Percentiles rank a stretch among this genome's conserved stretches.
phyloP scores from a whole-genome alignment of 2,888 invertebrate genomes.

The Sinodicranocentrus sp. region DNA sequence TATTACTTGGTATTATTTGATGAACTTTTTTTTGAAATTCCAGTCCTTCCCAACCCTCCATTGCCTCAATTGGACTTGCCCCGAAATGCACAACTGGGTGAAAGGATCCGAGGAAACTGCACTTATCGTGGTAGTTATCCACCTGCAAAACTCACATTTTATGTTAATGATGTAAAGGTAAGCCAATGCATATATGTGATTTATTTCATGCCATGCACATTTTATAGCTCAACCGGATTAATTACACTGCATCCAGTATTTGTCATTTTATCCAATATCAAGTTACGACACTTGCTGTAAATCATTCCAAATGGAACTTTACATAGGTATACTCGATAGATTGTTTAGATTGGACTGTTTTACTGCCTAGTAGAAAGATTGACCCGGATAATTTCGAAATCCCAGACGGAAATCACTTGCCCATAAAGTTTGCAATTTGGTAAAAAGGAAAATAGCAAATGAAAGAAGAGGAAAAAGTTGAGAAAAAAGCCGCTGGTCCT shows the following conservation, averaged over 20 bases:
- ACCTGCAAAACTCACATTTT: constrained; percentile 59
- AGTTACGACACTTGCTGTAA: not conserved
- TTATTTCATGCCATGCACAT: not conserved
- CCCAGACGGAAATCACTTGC: too few relatives aligned
- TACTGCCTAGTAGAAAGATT: too few relatives aligned
- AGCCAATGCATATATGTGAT: not conserved
- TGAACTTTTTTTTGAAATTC: not conserved
- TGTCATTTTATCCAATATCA: too few relatives aligned
- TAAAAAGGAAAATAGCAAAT: too few relatives aligned
- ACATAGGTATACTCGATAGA: too few relatives aligned
- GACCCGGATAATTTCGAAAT: too few relatives aligned
- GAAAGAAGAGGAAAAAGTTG: too few relatives aligned
- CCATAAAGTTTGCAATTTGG: too few relatives aligned
- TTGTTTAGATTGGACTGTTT: too few relatives aligned
- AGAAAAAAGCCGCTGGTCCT: too few relatives aligned
- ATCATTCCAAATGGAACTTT: too few relatives aligned
- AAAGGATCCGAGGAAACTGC: constrained; percentile 60
- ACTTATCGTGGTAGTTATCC: constrained; percentile 54
- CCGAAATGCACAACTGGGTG: constrained; percentile 26
- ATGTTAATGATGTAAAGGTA: constrained; percentile 67
- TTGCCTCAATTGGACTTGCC: constrained; percentile 40
- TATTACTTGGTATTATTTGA: too few relatives aligned
- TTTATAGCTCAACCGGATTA: not conserved
- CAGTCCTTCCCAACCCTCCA: constrained; percentile 53
- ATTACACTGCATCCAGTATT: not conserved